Evolutionary conservation across 2,888 invertebrate species (phyloP).

Genomic region (Steinernema hermaphroditum): DNA sequence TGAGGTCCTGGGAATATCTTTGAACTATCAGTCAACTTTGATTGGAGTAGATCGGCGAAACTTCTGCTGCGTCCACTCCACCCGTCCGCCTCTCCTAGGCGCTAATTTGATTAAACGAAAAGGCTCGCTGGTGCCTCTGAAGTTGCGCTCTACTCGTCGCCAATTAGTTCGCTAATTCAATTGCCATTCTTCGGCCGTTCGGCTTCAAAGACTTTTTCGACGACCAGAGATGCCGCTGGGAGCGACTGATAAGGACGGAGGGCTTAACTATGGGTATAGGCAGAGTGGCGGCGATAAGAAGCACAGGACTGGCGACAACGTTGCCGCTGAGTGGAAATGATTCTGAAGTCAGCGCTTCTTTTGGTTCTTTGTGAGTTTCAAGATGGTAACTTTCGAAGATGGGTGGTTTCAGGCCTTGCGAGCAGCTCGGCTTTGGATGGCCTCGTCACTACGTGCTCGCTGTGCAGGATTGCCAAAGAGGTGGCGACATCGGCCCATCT

Average conservation of each 20-base stretch:
- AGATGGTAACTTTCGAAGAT: too few relatives aligned
- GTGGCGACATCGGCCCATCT: not conserved
- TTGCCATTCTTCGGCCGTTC: conserved; percentile 1
- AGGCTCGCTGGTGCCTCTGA: not conserved
- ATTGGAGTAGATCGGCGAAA: too few relatives aligned
- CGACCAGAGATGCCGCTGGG: not conserved
- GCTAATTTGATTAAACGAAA: conserved; percentile 30
- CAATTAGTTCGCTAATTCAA: conserved; percentile 17
- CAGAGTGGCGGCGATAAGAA: not conserved
- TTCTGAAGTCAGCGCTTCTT: not conserved
- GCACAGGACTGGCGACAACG: not conserved
- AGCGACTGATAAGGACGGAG: not conserved
- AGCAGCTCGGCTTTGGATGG: not conserved
- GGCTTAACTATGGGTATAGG: conserved; percentile 22
- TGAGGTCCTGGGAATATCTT: too few relatives aligned
- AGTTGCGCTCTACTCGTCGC: conserved; percentile 12
- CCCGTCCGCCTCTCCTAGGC: not conserved
- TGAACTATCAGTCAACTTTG: too few relatives aligned
- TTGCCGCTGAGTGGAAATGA: conserved; percentile 4
- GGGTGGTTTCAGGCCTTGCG: not conserved
- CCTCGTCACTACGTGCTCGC: not conserved
- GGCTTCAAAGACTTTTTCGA: too few relatives aligned
- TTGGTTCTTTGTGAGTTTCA: not conserved
- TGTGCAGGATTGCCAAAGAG: not conserved
- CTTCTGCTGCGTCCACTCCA: too few relatives aligned